Conservation (phyloP, 2,797 vertebrate genomes). For the Pipistrellus kuhlii region DNA sequence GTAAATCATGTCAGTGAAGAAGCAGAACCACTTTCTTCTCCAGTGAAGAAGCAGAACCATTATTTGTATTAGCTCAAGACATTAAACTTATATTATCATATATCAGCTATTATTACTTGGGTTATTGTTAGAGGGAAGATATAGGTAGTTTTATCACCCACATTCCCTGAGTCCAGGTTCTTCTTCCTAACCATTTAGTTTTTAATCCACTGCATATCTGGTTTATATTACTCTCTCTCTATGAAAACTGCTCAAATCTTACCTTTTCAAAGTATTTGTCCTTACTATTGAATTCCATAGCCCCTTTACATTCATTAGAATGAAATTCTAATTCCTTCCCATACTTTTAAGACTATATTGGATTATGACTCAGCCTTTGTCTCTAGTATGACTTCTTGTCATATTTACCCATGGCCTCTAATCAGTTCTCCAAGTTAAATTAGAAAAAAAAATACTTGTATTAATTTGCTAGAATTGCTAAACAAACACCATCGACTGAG, state of each 20-base stretch:
- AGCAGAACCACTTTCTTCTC: conserved; percentile 1
- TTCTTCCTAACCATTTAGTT: background rate
- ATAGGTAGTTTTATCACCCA: background rate
- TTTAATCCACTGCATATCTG: background rate
- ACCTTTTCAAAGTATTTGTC: background rate
- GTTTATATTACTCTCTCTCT: background rate
- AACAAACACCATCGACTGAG: background rate
- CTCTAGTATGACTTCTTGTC: background rate
- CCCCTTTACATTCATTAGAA: background rate
- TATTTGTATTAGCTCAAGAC: background rate
- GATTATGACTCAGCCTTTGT: background rate
- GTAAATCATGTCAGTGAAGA: background rate
- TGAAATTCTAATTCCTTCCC: background rate
- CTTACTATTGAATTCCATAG: background rate
- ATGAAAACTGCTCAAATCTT: conserved; percentile 6
- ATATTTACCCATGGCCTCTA: background rate
- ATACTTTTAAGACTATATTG: background rate
- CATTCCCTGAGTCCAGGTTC: background rate
- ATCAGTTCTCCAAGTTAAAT: background rate
- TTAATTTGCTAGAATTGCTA: background rate
- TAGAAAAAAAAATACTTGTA: background rate
- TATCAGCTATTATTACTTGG: background rate
- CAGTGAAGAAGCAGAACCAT: background rate
- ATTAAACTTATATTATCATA: background rate
- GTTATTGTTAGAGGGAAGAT: background rate